Percentiles rank a stretch among this genome's conserved stretches.
Evolutionary conservation across 2,888 invertebrate species (phyloP).

Genomic region (Punctoribates punctum): DNA sequence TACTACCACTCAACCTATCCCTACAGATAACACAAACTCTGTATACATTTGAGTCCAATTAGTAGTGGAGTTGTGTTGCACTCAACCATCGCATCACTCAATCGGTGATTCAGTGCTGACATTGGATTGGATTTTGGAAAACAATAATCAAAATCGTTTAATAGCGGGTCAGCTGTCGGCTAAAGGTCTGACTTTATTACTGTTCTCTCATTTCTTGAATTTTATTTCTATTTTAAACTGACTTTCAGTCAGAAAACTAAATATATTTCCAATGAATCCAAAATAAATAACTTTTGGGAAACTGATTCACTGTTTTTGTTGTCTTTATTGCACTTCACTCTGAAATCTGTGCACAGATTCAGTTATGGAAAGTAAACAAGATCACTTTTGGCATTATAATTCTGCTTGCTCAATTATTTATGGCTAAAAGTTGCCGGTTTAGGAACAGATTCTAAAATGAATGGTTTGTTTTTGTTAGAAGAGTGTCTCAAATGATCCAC

Average conservation of each 20-base stretch:
- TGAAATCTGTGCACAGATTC: too few species aligned
- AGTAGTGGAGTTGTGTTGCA: neutral
- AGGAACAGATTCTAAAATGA: too few species aligned
- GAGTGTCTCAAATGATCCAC: too few species aligned
- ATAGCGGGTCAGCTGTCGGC: neutral
- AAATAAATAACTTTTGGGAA: neutral
- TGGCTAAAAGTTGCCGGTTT: too few species aligned
- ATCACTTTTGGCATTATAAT: too few species aligned
- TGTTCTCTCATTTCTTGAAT: neutral
- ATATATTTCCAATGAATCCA: neutral
- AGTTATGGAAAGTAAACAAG: too few species aligned
- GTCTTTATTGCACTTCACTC: too few species aligned
- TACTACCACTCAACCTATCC: neutral
- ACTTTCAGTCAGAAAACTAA: neutral
- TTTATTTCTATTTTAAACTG: neutral
- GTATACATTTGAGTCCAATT: neutral
- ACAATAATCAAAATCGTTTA: neutral
- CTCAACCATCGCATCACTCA: neutral
- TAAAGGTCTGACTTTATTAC: neutral
- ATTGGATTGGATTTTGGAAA: neutral
- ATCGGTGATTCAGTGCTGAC: constrained; percentile 4
- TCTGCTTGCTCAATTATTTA: too few species aligned
- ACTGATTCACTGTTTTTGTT: too few species aligned
- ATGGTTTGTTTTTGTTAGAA: too few species aligned
- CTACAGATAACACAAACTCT: neutral